These are phyloP conservation scores for Margaritifera margaritifera DNA, from an alignment of 2,888 invertebrate genomes.

Conservation along the genomic window DNA sequence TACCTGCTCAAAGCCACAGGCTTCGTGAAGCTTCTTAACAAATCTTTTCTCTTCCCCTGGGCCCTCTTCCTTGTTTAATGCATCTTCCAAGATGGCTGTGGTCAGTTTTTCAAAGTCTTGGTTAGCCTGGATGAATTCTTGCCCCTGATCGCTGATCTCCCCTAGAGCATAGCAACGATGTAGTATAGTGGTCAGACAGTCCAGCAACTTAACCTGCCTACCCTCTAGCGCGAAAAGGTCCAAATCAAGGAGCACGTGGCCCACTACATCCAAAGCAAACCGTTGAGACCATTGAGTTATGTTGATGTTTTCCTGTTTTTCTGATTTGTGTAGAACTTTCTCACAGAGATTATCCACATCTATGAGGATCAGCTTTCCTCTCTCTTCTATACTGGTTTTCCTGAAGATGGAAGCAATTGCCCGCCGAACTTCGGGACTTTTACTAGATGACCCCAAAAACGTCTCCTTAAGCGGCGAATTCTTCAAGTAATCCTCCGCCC, in stretches of 20 bases:
- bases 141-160: slow-evolving; percentile 36
- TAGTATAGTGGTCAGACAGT: slow-evolving; percentile 45
- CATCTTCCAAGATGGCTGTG: slow-evolving; percentile 34
- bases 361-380: slow-evolving; percentile 32
- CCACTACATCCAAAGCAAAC: slow-evolving; percentile 50
- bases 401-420: slow-evolving; percentile 49
- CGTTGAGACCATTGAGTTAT: slow-evolving; percentile 43
- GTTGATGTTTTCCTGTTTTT: slow-evolving; percentile 21
- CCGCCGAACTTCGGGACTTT: slow-evolving; percentile 48
- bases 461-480: slow-evolving; percentile 51
- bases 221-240: slow-evolving; percentile 48
- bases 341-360: slow-evolving; percentile 46
- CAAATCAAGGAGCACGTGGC: slow-evolving; percentile 48
- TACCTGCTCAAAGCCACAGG: slow-evolving; percentile 46
- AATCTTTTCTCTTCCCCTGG: slow-evolving; percentile 34
- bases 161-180: slow-evolving; percentile 48
- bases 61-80: slow-evolving; percentile 34
- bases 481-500: slow-evolving; percentile 45
- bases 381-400: slow-evolving; percentile 45
- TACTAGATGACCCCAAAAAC: slow-evolving; percentile 45
- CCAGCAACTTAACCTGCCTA: slow-evolving; percentile 35
- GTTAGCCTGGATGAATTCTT: slow-evolving; percentile 40
- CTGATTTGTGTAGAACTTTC: slow-evolving; percentile 26
- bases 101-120: slow-evolving; percentile 36
- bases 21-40: slow-evolving; percentile 46